phyloP scores from a whole-genome alignment of 2,113 vertebrate genomes.

The Chamaetylas fuelleborni region DNA sequence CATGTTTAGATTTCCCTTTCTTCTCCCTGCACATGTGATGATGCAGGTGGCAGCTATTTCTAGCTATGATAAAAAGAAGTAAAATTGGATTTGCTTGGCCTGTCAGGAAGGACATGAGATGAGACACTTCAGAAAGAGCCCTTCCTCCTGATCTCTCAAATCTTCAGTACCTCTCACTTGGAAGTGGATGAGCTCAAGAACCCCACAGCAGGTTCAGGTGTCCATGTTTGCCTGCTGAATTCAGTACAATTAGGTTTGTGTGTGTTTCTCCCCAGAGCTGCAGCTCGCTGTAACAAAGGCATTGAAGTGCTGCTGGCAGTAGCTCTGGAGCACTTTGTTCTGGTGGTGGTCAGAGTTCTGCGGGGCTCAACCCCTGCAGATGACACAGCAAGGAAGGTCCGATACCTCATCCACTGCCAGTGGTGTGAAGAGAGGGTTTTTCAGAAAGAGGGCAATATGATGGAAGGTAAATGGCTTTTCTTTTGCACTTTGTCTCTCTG shows the following conservation, averaged over 20 bases:
- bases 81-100: background rate
- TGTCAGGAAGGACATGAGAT: background rate
- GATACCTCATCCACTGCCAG: constrained; percentile 92
- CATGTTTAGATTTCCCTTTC: background rate
- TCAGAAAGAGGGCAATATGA: constrained; percentile 87
- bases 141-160: background rate
- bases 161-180: background rate
- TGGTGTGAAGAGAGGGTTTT: constrained; percentile 98
- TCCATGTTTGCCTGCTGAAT: background rate
- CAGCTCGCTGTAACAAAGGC: constrained; percentile 95
- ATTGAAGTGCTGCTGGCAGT: constrained; percentile 92
- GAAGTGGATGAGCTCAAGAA: background rate
- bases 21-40: background rate
- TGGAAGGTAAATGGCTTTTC: constrained; percentile 82
- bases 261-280: constrained; percentile 77
- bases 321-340: constrained; percentile 93
- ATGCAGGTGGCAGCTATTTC: background rate
- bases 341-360: constrained; percentile 91
- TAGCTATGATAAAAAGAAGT: background rate
- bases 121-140: background rate
- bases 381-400: constrained; percentile 85
- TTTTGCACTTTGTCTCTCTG: background rate
- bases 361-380: constrained; percentile 89
- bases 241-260: background rate
- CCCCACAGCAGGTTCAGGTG: background rate